Percentiles rank a stretch among this genome's conserved stretches.
These are phyloP conservation scores for Rhodinocichla rosea DNA, from an alignment of 2,113 vertebrate species.

Conservation along the genomic window DNA sequence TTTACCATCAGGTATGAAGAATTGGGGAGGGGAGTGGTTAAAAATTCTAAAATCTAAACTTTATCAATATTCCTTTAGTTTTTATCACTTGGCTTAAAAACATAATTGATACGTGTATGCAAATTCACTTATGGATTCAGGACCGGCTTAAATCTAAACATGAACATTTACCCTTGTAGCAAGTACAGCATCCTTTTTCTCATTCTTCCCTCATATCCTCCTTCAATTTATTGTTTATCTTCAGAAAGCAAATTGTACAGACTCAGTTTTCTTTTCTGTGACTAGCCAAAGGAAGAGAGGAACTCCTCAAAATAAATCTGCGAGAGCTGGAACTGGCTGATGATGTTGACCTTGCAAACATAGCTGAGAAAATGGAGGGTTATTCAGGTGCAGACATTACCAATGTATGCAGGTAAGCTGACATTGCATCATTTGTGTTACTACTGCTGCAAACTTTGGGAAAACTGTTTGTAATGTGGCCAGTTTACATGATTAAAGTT, in stretches of 20 bases:
- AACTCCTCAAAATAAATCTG: slow-evolving; percentile 90
- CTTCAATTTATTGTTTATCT: background rate
- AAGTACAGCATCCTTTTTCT: background rate
- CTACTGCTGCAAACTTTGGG: background rate
- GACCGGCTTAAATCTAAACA: background rate
- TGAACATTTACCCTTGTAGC: background rate
- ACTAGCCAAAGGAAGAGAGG: slow-evolving; percentile 89
- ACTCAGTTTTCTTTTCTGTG: slow-evolving; percentile 17
- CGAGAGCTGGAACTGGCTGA: slow-evolving; percentile 91
- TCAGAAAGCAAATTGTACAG: background rate
- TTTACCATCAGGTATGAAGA: slow-evolving; percentile 87
- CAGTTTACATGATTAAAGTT: background rate
- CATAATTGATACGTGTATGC: background rate
- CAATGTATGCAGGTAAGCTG: slow-evolving; percentile 92
- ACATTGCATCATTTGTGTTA: background rate
- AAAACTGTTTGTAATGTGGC: background rate
- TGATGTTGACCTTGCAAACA: slow-evolving; percentile 90
- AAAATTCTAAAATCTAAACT: background rate
- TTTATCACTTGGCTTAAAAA: background rate
- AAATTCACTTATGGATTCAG: background rate
- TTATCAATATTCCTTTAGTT: background rate
- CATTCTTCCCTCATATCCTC: background rate
- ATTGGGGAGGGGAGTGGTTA: background rate
- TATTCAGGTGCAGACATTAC: slow-evolving; percentile 98
- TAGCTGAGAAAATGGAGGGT: slow-evolving; percentile 94